phyloP scores from a whole-genome alignment of 2,113 vertebrate species.

The Macrotus californicus region DNA sequence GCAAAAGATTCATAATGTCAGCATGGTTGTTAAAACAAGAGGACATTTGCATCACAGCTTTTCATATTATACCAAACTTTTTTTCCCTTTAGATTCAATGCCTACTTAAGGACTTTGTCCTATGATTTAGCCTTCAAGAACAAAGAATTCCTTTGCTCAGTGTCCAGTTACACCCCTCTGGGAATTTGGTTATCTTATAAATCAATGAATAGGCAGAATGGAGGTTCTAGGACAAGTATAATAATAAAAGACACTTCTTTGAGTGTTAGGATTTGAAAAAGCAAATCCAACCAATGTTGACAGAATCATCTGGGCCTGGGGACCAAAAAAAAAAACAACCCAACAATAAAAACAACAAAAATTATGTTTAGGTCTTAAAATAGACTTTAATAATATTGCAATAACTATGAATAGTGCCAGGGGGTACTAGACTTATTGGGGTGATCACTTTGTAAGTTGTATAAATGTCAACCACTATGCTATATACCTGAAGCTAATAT shows the following conservation, averaged over 20 bases:
- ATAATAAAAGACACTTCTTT: background rate
- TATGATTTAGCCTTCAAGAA: background rate
- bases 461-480: background rate
- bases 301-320: background rate
- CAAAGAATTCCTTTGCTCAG: background rate
- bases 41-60: background rate
- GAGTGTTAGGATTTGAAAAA: conserved; percentile 22
- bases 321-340: background rate
- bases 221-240: background rate
- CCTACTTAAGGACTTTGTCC: background rate
- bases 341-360: background rate
- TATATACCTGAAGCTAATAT: background rate
- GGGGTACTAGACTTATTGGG: background rate
- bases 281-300: background rate
- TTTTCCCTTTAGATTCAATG: background rate
- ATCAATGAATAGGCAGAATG: background rate
- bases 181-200: conserved; percentile 6
- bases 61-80: background rate
- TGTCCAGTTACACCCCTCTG: background rate
- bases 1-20: background rate
- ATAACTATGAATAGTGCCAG: background rate
- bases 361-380: background rate
- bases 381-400: background rate
- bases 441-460: background rate
- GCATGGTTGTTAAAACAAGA: background rate